phyloP scores from a whole-genome alignment of 2,888 invertebrate genomes.

The Apocheima hispidaria region DNA sequence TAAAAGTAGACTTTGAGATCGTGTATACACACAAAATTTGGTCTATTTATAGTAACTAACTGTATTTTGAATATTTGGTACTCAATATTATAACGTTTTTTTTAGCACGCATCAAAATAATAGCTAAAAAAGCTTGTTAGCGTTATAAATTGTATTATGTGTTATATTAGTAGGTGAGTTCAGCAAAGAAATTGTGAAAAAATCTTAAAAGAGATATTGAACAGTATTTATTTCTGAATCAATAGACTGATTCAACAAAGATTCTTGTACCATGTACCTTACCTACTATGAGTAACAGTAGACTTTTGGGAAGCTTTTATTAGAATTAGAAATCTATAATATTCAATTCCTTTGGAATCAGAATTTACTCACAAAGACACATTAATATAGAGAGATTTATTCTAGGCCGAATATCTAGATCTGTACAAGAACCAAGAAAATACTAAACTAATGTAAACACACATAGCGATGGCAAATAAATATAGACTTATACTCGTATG shows the following conservation, averaged over 20 bases:
- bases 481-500: conserved; percentile 16
- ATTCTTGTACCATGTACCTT: background rate
- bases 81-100: background rate
- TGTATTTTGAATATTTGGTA: background rate
- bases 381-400: background rate
- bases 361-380: background rate
- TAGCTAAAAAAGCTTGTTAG: too few relatives aligned
- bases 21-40: background rate
- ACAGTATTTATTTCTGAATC: background rate
- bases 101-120: background rate
- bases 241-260: background rate
- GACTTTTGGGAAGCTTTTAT: background rate
- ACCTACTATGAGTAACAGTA: background rate
- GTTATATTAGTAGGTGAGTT: too few relatives aligned
- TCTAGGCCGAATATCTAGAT: background rate
- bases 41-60: background rate
- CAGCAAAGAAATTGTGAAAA: too few relatives aligned
- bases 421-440: conserved; percentile 1
- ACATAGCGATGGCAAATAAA: conserved; percentile 24
- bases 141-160: too few relatives aligned
- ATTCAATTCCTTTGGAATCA: conserved; percentile 1
- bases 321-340: background rate
- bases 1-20: background rate
- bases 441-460: background rate
- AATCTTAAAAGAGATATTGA: background rate